Base-by-base conservation (phyloP, 2,888 invertebrate genomes). In the Hoplodrina ambigua region DNA sequence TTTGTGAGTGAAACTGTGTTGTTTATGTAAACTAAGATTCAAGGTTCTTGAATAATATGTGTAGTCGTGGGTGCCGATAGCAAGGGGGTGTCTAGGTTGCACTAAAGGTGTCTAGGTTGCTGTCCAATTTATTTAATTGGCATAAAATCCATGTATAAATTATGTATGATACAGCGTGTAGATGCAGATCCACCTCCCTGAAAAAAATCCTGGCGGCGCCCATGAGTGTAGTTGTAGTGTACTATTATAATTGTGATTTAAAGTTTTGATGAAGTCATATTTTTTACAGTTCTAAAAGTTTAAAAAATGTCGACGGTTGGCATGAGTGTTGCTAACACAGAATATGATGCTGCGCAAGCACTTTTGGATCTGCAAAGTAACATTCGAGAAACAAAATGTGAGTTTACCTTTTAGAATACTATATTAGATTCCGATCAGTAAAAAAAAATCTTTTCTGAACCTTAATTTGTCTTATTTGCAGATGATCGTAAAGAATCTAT, bases 271-370 rank as follows among this genome's bases (percentile, higher is more conserved):
- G 6, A 17, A 6, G 44, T 17, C 46, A 46, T 17, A 46, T 17
- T 17, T 5, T 46, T 46, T 4, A 46, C 73, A 73, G 73, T 61
- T 10, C 50, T 8, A 37, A 25, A 33, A 49, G 6, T 17, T 52
- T 33, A 20, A 44, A 78, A 58, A 25, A 86, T 84, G 82, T 76
- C 84, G 19, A 58, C 72, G 3, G 30, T 81, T 25, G 77, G 76
- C 44, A 77, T 85, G 65, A 78, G 63, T 57, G 55, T 63, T 33
- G 80, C 73, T 66, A 85, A 83, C 44, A 81, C 70, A 11, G 88
- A 89, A 25, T 82, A 81, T 41, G 88, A 88, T 66, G 88, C 87
- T 53, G 88, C 88, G 6, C 88, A 87, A 63, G 86, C 86, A 4
- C 81, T 89, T 33, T 72, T 88, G 61, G 86, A 87, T 57, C 80